These are phyloP conservation scores for Clarias platycephalus DNA, from an alignment of 2,797 vertebrate species.

Conservation along the genomic window DNA sequence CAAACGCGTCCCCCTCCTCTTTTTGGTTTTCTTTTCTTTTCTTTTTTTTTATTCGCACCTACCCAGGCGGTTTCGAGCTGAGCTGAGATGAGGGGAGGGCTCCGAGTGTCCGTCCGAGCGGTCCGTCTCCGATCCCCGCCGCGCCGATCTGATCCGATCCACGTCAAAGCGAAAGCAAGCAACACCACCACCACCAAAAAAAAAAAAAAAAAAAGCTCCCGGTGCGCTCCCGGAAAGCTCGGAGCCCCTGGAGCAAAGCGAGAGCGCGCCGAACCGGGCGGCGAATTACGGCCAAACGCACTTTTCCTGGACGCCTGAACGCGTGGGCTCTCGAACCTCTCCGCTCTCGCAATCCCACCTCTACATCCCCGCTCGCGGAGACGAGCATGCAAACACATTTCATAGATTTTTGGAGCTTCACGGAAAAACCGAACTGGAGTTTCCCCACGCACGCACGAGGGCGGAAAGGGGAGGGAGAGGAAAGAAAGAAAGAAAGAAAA, in stretches of 20 bases:
- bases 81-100: conserved; percentile 57
- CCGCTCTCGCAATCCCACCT: conserved; percentile 85
- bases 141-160: conserved; percentile 61
- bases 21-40: conserved; percentile 14
- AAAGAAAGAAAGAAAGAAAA: background rate
- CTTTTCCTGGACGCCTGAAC: conserved; percentile 81
- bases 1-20: conserved; percentile 22
- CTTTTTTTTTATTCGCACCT: conserved; percentile 72
- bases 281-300: conserved; percentile 71
- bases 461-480: conserved; percentile 1
- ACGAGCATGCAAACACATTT: conserved; percentile 89
- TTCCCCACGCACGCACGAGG: conserved; percentile 48
- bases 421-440: conserved; percentile 93
- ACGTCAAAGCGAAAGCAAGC: conserved; percentile 59
- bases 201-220: conserved; percentile 57
- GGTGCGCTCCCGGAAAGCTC: conserved; percentile 62
- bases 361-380: conserved; percentile 89
- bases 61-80: conserved; percentile 68
- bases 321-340: conserved; percentile 83
- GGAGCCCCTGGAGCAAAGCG: conserved; percentile 49
- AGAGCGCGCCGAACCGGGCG: conserved; percentile 54
- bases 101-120: conserved; percentile 65
- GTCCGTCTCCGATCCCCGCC: conserved; percentile 62
- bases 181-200: background rate
- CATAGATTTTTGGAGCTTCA: conserved; percentile 87